phyloP scores from a whole-genome alignment of 2,113 vertebrate species.

The Hyperopisus bebe region DNA sequence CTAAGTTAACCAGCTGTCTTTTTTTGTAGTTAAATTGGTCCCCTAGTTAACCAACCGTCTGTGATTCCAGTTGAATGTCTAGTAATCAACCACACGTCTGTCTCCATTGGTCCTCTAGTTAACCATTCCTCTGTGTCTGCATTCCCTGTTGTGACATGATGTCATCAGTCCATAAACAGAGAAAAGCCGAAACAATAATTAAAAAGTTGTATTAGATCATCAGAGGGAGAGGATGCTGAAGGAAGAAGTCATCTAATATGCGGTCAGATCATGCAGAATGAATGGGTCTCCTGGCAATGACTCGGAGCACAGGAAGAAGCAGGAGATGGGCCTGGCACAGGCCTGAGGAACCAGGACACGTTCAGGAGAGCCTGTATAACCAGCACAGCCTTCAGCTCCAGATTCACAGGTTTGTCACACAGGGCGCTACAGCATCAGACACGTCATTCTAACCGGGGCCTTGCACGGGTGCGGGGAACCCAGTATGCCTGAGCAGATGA shows the following conservation, averaged over 20 bases:
- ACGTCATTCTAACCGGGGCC: not conserved
- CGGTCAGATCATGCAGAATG: not conserved
- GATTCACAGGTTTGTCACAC: slow-evolving; percentile 30
- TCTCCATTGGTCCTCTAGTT: not conserved
- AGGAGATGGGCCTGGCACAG: not conserved
- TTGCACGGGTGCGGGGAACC: not conserved
- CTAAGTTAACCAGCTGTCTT: not conserved
- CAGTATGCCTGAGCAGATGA: not conserved
- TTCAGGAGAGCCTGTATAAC: slow-evolving; percentile 34
- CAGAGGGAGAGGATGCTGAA: not conserved
- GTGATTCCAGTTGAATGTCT: not conserved
- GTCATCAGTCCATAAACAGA: not conserved
- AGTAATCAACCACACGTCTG: not conserved
- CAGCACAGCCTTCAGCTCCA: slow-evolving; percentile 27
- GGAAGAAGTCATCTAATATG: not conserved
- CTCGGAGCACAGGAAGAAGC: not conserved
- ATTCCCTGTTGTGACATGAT: not conserved
- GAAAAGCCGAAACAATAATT: not conserved
- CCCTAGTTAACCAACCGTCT: not conserved
- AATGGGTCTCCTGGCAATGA: not conserved
- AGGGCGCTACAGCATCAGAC: slow-evolving; percentile 22
- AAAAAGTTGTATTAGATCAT: not conserved
- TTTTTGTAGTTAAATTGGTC: not conserved
- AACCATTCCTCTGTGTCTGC: not conserved
- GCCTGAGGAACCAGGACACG: slow-evolving; percentile 24